Conservation (phyloP, 2,113 vertebrate genomes). For the Pachypanchax playfairii region DNA sequence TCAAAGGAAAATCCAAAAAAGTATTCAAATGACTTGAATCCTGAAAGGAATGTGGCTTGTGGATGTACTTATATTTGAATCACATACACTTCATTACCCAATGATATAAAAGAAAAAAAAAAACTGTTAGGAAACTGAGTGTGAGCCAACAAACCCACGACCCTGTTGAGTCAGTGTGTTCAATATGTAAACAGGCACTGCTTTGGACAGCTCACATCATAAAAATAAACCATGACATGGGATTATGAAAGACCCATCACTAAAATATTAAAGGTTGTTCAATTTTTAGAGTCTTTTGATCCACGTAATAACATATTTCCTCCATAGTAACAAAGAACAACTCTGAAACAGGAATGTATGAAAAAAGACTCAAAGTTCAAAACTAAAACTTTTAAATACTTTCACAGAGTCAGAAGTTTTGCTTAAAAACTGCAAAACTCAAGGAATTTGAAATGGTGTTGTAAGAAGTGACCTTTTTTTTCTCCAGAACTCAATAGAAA, state of each 20-base stretch:
- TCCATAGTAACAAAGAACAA: no score
- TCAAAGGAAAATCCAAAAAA: no score
- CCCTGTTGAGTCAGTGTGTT: slow-evolving; percentile 73
- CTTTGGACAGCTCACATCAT: slow-evolving; percentile 39
- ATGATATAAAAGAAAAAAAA: slow-evolving; percentile 79
- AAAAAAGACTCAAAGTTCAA: no score
- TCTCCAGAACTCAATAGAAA: no score
- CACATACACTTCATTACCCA: slow-evolving; percentile 76
- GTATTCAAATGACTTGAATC: slow-evolving; percentile 67
- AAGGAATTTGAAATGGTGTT: no score
- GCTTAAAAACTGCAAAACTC: no score
- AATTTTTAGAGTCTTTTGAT: no score
- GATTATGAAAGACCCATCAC: background rate
- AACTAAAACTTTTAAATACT: no score
- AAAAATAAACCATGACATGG: slow-evolving; percentile 25
- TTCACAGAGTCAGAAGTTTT: no score
- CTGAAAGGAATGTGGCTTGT: slow-evolving; percentile 71
- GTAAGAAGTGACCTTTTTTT: no score
- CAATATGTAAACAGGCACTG: slow-evolving; percentile 55
- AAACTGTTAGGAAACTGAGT: slow-evolving; percentile 70
- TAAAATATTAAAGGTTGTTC: background rate
- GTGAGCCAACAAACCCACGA: slow-evolving; percentile 68
- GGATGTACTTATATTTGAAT: slow-evolving; percentile 78
- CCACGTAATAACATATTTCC: no score
- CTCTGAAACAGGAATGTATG: no score